Conservation (phyloP, 2,797 vertebrate genomes). For the Crocidura indochinensis region DNA sequence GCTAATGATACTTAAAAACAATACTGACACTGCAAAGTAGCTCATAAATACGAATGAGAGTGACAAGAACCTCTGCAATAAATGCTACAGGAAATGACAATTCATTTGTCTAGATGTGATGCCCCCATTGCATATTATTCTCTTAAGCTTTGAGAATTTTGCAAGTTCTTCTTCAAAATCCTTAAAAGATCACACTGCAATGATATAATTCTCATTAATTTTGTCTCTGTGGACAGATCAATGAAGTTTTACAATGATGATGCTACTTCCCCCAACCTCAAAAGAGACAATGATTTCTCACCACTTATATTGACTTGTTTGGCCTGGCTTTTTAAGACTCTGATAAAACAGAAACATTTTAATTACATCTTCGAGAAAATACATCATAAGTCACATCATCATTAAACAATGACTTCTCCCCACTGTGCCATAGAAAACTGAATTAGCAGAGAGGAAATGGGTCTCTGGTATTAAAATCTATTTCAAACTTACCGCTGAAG, state of each 20-base stretch:
- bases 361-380: slow-evolving; percentile 67
- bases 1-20: not conserved
- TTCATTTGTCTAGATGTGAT: not conserved
- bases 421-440: slow-evolving; percentile 63
- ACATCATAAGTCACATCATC: not conserved
- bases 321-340: slow-evolving; percentile 24
- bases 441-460: slow-evolving; percentile 73
- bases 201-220: slow-evolving; percentile 43
- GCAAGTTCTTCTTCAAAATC: slow-evolving; percentile 24
- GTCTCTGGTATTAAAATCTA: slow-evolving; percentile 67
- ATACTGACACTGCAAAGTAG: not conserved
- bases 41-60: not conserved
- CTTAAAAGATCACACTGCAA: not conserved
- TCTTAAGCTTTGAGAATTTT: slow-evolving; percentile 25
- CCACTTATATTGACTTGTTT: slow-evolving; percentile 16
- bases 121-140: not conserved
- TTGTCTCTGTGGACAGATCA: slow-evolving; percentile 40
- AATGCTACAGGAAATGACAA: not conserved
- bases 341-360: slow-evolving; percentile 71
- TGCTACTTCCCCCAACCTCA: not conserved
- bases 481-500: slow-evolving; percentile 77
- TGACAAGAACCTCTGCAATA: not conserved
- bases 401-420: slow-evolving; percentile 54
- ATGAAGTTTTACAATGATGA: slow-evolving; percentile 51
- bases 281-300: not conserved